Evolutionary conservation across 2,888 invertebrate species (phyloP).

Genomic region (Nysson spinosus): DNA sequence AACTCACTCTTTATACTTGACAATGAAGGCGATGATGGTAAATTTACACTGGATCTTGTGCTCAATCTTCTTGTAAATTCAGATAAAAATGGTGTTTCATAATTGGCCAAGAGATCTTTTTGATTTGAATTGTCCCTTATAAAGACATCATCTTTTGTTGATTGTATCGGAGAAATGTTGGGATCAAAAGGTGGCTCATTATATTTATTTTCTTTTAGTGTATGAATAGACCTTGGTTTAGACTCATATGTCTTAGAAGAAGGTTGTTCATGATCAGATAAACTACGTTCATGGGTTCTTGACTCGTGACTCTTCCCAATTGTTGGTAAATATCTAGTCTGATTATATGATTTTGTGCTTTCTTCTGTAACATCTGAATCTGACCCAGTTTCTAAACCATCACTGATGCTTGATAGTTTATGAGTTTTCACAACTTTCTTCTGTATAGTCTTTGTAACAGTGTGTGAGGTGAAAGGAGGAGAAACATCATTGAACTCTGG

Average conservation of each 20-base stretch:
- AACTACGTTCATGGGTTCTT: constrained; percentile 36
- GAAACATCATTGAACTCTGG: constrained; percentile 52
- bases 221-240: constrained; percentile 54
- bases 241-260: constrained; percentile 53
- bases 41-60: constrained; percentile 63
- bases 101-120: constrained; percentile 73
- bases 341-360: constrained; percentile 38
- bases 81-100: constrained; percentile 85
- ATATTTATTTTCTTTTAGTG: constrained; percentile 63
- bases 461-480: constrained; percentile 54
- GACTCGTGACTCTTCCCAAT: constrained; percentile 52
- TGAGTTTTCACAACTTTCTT: constrained; percentile 63
- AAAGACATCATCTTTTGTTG: constrained; percentile 54
- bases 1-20: constrained; percentile 65
- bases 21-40: constrained; percentile 61
- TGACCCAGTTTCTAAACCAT: constrained; percentile 85
- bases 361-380: constrained; percentile 82
- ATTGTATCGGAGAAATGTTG: constrained; percentile 64
- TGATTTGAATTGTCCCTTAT: constrained; percentile 55
- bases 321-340: constrained; percentile 54
- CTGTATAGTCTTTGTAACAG: constrained; percentile 54
- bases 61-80: constrained; percentile 83
- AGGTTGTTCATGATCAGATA: constrained; percentile 46
- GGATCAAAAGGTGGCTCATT: constrained; percentile 62
- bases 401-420: constrained; percentile 75